phyloP scores from a whole-genome alignment of 2,888 invertebrate genomes.

The Schizotus pectinicornis region DNA sequence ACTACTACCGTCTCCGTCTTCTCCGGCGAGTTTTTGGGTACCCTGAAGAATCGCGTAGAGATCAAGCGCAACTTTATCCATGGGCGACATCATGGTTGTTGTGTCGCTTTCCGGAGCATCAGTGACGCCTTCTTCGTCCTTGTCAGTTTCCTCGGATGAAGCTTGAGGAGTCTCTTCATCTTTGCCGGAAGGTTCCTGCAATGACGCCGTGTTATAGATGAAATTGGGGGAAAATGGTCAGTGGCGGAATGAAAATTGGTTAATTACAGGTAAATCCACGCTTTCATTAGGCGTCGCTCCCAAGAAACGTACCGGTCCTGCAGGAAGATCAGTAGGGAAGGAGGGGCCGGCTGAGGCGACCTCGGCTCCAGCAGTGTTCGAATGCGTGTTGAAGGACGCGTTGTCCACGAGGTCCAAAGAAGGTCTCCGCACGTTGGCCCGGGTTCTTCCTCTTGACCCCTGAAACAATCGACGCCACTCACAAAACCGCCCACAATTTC shows the following conservation, averaged over 20 bases:
- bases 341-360: constrained; percentile 59
- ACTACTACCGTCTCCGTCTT: constrained; percentile 49
- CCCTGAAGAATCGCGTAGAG: constrained; percentile 79
- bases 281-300: constrained; percentile 66
- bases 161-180: constrained; percentile 55
- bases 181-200: constrained; percentile 34
- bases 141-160: constrained; percentile 49
- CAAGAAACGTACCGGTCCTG: constrained; percentile 64
- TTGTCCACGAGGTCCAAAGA: constrained; percentile 83
- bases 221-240: constrained; percentile 24
- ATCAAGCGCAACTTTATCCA: constrained; percentile 84
- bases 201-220: not conserved
- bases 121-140: constrained; percentile 39
- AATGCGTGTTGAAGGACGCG: constrained; percentile 80
- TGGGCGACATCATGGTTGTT: constrained; percentile 71
- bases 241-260: constrained; percentile 20
- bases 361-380: constrained; percentile 62
- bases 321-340: constrained; percentile 63
- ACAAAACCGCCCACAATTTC: constrained; percentile 1
- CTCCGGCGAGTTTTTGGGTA: constrained; percentile 62
- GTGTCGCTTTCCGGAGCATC: constrained; percentile 55
- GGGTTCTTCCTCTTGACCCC: constrained; percentile 59
- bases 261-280: constrained; percentile 46
- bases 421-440: constrained; percentile 73
- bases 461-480: constrained; percentile 25